Evolutionary conservation across 2,888 invertebrate genomes (phyloP), one percentile per base, ranked within the genome.

Genomic region (Anodontia alba): DNA sequence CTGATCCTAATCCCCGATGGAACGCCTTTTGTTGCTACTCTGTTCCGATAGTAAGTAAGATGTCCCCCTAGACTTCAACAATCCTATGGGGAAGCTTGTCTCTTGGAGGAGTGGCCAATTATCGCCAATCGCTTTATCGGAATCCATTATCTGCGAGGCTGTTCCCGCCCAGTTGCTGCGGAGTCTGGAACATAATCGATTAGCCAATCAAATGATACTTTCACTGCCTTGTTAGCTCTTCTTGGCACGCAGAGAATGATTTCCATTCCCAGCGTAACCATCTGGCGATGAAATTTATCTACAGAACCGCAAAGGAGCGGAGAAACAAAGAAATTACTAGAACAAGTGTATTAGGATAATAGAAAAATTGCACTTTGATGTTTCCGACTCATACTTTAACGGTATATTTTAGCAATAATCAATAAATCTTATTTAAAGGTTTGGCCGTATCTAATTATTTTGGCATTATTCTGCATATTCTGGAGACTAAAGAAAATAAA

Each of bases 11-110:
- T 78, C 91, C 92, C 91, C 92, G 86, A 88, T 90, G 91, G 92
- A 90, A 88, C 87, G 87, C 90, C 92, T 93, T 93, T 93, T 93
- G 92, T 92, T 92, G 92, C 91, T 89, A 90, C 91, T 90, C 84
- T 81, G 88, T 80, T 86, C 83, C 83, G 86, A 77, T 76, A 80
- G 86, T 87, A 88, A 87, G 87, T 87, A 84, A 80, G 85, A 76
- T 76, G 82, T 89, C 89, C 89, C 89, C 54, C 80, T 87, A 88
- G 89, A 88, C 68, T 81, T 81, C 73, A 72, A 31, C 62, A 86
- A 87, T 88, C 88, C 88, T 87, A 87, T 87, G 89, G 89, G 88
- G 88, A 80, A 85, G 80, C 31, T 77, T 78, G 42, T 72, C 76
- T 83, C 86, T 81, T 76, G 75, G 68, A 83, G 86, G 86, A 68